Conservation (phyloP, 2,888 invertebrate genomes). For the Drosophila barbarae region DNA sequence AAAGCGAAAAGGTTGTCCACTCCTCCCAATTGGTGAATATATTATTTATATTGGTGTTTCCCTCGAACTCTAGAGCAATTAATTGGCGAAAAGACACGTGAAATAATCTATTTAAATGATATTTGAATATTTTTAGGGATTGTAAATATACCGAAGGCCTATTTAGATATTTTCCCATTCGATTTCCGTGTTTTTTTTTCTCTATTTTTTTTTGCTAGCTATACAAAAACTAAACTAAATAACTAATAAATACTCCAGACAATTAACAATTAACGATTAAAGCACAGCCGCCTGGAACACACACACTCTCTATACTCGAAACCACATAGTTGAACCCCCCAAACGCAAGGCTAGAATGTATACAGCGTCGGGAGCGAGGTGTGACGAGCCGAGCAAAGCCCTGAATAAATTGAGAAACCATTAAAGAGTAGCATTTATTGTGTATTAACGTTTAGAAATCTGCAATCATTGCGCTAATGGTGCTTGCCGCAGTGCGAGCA, state of each 20-base stretch:
- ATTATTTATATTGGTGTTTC: constrained; percentile 4
- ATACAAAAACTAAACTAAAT: constrained; percentile 30
- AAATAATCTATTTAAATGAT: neutral
- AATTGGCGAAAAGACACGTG: constrained; percentile 2
- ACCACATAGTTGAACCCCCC: constrained; percentile 7
- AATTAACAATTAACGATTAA: constrained; percentile 25
- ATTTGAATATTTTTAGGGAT: constrained; percentile 6
- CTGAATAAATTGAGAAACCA: constrained; percentile 20
- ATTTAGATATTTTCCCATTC: constrained; percentile 9
- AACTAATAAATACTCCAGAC: constrained; percentile 5
- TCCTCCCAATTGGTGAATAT: constrained; percentile 6
- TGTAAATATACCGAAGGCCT: constrained; percentile 32
- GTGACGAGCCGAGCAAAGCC: constrained; percentile 15
- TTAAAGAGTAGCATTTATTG: neutral
- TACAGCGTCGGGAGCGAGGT: constrained; percentile 3
- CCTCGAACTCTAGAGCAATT: constrained; percentile 22
- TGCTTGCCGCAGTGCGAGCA: neutral
- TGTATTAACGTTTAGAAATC: neutral
- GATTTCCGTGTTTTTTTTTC: neutral
- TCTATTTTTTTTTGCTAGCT: constrained; percentile 23
- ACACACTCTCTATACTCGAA: neutral
- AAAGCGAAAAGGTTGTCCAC: constrained; percentile 12
- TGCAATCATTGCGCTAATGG: neutral
- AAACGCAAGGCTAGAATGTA: constrained; percentile 2
- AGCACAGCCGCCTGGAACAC: constrained; percentile 13